phyloP scores from a whole-genome alignment of 2,797 vertebrate genomes.

The Tapera naevia region DNA sequence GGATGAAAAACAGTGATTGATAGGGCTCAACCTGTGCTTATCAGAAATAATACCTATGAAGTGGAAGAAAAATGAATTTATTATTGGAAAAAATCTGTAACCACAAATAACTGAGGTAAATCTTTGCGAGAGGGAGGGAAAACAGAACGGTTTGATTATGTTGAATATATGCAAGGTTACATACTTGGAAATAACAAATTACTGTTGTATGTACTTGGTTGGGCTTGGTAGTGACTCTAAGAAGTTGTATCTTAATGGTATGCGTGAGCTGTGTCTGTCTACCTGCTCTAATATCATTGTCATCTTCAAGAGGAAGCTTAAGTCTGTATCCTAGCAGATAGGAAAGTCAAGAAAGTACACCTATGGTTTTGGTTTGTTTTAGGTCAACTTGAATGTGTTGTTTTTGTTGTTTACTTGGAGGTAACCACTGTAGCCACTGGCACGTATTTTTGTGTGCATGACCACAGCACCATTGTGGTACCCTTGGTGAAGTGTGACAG shows the following conservation, averaged over 20 bases:
- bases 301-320: background rate
- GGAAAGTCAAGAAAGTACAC: background rate
- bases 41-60: background rate
- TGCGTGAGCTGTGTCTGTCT: no score
- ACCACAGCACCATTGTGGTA: no score
- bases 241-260: background rate
- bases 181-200: background rate
- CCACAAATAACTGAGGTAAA: background rate
- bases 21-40: background rate
- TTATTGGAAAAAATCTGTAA: background rate
- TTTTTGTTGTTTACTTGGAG: no score
- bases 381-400: no score
- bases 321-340: background rate
- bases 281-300: background rate
- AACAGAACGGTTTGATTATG: background rate
- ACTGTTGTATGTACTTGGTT: background rate
- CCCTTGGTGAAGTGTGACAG: no score
- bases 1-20: background rate
- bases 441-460: no score
- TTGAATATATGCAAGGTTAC: background rate
- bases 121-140: background rate
- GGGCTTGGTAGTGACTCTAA: background rate
- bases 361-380: background rate
- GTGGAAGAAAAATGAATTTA: background rate
- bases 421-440: no score